These are phyloP conservation scores for Philopotamus ludificatus DNA, from an alignment of 1,140 invertebrate genomes.

Conservation along the genomic window DNA sequence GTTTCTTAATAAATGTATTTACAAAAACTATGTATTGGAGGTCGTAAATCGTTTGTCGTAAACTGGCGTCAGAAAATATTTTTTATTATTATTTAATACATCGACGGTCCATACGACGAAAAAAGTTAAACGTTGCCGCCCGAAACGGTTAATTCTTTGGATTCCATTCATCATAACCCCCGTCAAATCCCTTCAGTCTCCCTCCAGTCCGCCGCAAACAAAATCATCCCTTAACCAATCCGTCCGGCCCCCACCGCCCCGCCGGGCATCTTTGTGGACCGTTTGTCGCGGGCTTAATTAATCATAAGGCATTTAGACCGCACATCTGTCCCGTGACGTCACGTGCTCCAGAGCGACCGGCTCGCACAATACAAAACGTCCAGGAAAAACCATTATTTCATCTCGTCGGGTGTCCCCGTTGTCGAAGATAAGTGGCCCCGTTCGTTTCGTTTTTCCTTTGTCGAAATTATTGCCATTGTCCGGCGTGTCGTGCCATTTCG, in stretches of 20 bases:
- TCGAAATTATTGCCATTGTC: slow-evolving; percentile 17
- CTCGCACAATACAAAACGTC: neutral
- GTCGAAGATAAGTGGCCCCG: neutral
- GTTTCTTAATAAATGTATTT: too few species aligned
- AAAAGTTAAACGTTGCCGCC: neutral
- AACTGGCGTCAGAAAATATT: too few species aligned
- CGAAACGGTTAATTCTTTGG: slow-evolving; percentile 24
- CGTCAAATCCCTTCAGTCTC: slow-evolving; percentile 26
- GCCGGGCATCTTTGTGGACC: slow-evolving; percentile 23
- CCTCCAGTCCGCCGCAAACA: slow-evolving; percentile 14
- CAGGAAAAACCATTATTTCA: slow-evolving; percentile 22
- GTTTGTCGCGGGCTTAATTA: slow-evolving; percentile 29
- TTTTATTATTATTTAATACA: too few species aligned
- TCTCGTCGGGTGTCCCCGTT: neutral
- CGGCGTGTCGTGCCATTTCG: neutral
- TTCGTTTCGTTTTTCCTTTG: slow-evolving; percentile 4
- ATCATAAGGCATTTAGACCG: slow-evolving; percentile 31
- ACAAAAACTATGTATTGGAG: too few species aligned
- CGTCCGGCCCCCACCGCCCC: slow-evolving; percentile 9
- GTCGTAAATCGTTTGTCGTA: too few species aligned
- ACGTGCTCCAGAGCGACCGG: slow-evolving; percentile 8
- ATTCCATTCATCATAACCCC: slow-evolving; percentile 32
- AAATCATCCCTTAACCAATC: slow-evolving; percentile 29
- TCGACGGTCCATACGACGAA: too few species aligned
- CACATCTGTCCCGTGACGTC: slow-evolving; percentile 27